Evolutionary conservation across 2,797 vertebrate species (phyloP).

Genomic region (Scleropages formosus): DNA sequence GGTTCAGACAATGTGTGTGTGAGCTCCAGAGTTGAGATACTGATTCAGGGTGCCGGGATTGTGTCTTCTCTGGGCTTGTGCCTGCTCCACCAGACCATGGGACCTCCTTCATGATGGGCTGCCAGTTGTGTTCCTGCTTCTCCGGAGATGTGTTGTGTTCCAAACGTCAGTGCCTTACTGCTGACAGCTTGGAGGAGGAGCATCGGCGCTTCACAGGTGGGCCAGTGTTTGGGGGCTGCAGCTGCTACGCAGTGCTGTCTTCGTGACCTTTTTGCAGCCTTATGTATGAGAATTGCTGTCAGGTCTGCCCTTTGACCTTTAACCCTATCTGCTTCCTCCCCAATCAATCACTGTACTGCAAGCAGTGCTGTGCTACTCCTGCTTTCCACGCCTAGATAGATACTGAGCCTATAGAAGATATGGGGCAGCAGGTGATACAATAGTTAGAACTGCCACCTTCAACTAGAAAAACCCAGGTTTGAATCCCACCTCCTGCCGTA

Average conservation of each 20-base stretch:
- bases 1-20: too few species aligned
- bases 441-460: too few species aligned
- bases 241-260: not conserved
- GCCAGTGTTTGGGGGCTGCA: conserved; percentile 24
- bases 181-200: conserved; percentile 74
- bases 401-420: not conserved
- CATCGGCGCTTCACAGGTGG: conserved; percentile 78
- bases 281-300: not conserved
- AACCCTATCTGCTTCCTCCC: not conserved
- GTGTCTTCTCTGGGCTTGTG: not conserved
- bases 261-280: not conserved
- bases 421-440: too few species aligned
- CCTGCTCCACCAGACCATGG: conserved; percentile 77
- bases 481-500: not conserved
- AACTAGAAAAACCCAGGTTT: too few species aligned
- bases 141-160: conserved; percentile 85
- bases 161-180: conserved; percentile 74
- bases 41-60: not conserved
- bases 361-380: not conserved
- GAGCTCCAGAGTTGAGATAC: not conserved
- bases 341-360: too few species aligned
- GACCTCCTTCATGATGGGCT: conserved; percentile 80
- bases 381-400: not conserved
- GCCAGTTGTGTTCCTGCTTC: conserved; percentile 87
- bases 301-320: not conserved